These are phyloP conservation scores for Pediacus dermestoides DNA, from an alignment of 2,888 invertebrate genomes.

Conservation along the genomic window DNA sequence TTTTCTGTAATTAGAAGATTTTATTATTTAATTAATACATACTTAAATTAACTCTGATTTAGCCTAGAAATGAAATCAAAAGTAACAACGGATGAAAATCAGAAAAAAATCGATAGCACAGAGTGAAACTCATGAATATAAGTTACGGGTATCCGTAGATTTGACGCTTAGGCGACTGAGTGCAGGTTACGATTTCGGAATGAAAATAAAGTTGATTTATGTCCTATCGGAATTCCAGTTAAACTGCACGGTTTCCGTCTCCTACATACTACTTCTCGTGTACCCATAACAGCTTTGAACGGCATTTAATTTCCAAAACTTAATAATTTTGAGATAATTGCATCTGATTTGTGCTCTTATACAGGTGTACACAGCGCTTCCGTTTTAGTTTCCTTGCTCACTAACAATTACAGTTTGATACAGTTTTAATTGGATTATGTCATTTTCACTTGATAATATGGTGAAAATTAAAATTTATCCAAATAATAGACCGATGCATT, in stretches of 20 bases:
- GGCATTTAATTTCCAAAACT: not conserved
- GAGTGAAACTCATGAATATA: constrained; percentile 1
- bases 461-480: too few relatives aligned
- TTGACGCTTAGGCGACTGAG: constrained; percentile 3
- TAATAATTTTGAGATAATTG: constrained; percentile 1
- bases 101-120: not conserved
- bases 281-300: too few relatives aligned
- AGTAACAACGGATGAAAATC: not conserved
- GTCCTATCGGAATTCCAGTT: constrained; percentile 12
- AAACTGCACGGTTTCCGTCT: constrained; percentile 9
- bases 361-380: not conserved
- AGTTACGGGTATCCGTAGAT: constrained; percentile 8
- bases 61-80: too few relatives aligned
- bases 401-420: constrained; percentile 1
- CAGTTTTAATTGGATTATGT: not conserved
- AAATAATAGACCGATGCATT: too few relatives aligned
- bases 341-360: not conserved
- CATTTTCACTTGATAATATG: too few relatives aligned
- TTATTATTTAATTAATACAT: too few relatives aligned
- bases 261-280: too few relatives aligned
- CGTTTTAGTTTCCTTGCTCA: constrained; percentile 1
- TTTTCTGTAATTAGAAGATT: too few relatives aligned
- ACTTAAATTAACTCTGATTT: too few relatives aligned
- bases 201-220: constrained; percentile 13
- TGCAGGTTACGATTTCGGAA: constrained; percentile 9